Evolutionary conservation across 2,888 invertebrate genomes (phyloP).

Genomic region (Agriotes lineatus): DNA sequence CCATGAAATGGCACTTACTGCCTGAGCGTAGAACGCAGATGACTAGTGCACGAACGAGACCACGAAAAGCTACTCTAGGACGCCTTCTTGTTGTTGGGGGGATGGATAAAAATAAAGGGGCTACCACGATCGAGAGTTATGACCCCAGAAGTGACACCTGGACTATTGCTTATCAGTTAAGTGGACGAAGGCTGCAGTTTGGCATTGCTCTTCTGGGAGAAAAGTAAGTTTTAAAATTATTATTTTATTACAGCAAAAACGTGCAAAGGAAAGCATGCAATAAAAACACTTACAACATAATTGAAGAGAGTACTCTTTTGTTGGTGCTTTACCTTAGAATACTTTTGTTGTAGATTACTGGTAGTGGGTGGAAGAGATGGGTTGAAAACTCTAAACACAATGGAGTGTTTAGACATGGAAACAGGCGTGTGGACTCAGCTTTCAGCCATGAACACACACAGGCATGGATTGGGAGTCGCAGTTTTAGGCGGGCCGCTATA

Average conservation of each 20-base stretch:
- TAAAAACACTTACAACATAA: too few species aligned
- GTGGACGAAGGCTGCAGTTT: conserved; percentile 87
- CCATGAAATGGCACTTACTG: conserved; percentile 91
- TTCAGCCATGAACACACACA: conserved; percentile 91
- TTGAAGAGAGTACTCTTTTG: too few species aligned
- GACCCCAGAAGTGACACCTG: conserved; percentile 85
- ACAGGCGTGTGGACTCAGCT: conserved; percentile 84
- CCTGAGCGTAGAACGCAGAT: conserved; percentile 86
- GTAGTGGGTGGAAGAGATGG: conserved; percentile 95
- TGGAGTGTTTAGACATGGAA: conserved; percentile 89
- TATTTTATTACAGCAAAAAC: too few species aligned
- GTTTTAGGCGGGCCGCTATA: conserved; percentile 88
- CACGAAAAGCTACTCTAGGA: conserved; percentile 93
- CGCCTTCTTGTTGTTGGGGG: conserved; percentile 90
- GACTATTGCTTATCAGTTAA: conserved; percentile 83
- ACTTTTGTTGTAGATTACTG: conserved; percentile 72
- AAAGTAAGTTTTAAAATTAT: conserved; percentile 65
- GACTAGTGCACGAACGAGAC: conserved; percentile 84
- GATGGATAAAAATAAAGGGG: conserved; percentile 93
- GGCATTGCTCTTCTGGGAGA: conserved; percentile 89
- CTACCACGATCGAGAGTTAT: conserved; percentile 92
- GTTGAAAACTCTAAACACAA: conserved; percentile 92
- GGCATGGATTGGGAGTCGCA: conserved; percentile 85
- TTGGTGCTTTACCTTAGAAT: too few species aligned
- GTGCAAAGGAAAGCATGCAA: too few species aligned